Percentiles rank a stretch among this genome's conserved stretches.
Evolutionary conservation across 2,888 invertebrate genomes (phyloP).

Genomic region (Limnephilus lunatus): DNA sequence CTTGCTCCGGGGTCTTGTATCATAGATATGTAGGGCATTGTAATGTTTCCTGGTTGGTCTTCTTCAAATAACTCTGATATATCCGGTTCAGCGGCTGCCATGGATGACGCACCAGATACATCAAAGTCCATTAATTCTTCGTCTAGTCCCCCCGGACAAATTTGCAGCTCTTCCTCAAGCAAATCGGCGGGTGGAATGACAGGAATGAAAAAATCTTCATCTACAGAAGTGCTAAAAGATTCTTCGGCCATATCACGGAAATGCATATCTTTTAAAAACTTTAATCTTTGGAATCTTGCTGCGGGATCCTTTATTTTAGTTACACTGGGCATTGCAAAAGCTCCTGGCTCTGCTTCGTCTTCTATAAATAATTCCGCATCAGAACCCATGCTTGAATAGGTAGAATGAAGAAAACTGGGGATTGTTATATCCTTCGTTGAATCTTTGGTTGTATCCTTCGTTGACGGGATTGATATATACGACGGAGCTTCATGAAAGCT

Average conservation of each 20-base stretch:
- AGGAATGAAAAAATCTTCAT: neutral
- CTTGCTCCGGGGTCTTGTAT: conserved; percentile 21
- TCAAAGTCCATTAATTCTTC: neutral
- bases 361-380: conserved; percentile 25
- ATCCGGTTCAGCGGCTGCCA: neutral
- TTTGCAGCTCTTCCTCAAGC: neutral
- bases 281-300: conserved; percentile 18
- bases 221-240: neutral
- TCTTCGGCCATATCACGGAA: conserved; percentile 3
- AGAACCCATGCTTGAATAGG: conserved; percentile 13
- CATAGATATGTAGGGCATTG: neutral
- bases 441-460: neutral
- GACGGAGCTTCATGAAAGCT: conserved; percentile 1
- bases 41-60: neutral
- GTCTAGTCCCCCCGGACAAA: neutral
- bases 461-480: neutral
- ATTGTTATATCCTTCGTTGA: neutral
- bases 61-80: neutral
- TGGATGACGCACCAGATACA: neutral
- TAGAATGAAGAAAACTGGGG: neutral
- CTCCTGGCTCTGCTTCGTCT: conserved; percentile 10
- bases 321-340: conserved; percentile 28
- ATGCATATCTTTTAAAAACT: conserved; percentile 38
- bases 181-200: neutral
- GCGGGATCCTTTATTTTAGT: conserved; percentile 32